phyloP scores from a whole-genome alignment of 2,113 vertebrate genomes.

The Alaudala cheleensis region DNA sequence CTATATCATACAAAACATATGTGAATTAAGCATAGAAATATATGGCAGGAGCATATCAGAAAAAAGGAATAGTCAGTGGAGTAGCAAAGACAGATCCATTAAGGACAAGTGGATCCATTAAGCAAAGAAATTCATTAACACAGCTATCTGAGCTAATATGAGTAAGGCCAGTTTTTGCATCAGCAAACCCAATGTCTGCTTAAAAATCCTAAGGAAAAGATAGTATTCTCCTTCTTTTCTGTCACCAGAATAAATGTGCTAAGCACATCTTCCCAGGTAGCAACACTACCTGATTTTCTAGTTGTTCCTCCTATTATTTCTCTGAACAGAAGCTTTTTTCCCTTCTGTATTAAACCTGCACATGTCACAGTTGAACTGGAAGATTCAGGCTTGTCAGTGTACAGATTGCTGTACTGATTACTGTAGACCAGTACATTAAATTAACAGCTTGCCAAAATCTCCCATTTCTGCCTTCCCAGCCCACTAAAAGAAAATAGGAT shows the following conservation, averaged over 20 bases:
- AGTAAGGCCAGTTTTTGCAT: neutral
- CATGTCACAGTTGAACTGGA: neutral
- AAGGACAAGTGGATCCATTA: neutral
- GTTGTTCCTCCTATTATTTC: neutral
- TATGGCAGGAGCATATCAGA: neutral
- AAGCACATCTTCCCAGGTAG: neutral
- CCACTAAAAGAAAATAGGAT: neutral
- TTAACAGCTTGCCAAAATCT: neutral
- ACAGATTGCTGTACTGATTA: neutral
- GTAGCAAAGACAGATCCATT: neutral
- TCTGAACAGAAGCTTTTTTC: neutral
- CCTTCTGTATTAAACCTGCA: neutral
- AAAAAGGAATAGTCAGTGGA: neutral
- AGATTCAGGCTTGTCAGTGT: neutral
- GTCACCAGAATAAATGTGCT: neutral
- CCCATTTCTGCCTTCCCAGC: neutral
- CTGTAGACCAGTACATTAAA: neutral
- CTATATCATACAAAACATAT: neutral
- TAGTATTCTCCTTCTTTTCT: neutral
- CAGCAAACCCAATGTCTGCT: neutral
- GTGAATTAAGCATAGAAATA: neutral
- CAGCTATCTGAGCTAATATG: neutral
- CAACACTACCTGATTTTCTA: neutral
- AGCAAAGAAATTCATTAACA: neutral
- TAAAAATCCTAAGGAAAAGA: neutral